Evolutionary conservation across 1,140 invertebrate genomes (phyloP).

Genomic region (Pemphigus obesinymphae): DNA sequence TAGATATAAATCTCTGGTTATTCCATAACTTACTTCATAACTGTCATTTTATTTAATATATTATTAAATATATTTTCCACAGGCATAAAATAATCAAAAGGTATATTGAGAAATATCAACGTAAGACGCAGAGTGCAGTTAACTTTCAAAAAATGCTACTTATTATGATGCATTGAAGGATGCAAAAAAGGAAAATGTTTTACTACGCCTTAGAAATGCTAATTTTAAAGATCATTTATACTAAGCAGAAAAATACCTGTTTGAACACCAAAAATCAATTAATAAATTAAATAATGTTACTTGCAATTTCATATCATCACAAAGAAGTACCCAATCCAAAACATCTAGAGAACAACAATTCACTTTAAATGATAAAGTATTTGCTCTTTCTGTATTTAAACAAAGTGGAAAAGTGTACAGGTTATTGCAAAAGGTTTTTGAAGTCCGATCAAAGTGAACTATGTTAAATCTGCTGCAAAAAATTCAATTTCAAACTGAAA

Average conservation of each 20-base stretch:
- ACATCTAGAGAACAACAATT: background rate
- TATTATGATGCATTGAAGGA: background rate
- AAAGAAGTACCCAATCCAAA: background rate
- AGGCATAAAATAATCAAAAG: too few relatives aligned
- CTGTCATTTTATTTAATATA: too few relatives aligned
- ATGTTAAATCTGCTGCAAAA: too few relatives aligned
- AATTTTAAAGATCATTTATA: background rate
- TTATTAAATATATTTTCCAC: too few relatives aligned
- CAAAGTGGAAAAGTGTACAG: background rate
- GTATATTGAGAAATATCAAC: background rate
- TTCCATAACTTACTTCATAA: too few relatives aligned
- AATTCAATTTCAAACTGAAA: too few relatives aligned
- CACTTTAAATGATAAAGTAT: background rate
- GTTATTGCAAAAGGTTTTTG: background rate
- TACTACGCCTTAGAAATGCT: background rate
- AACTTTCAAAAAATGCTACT: background rate
- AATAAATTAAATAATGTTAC: background rate
- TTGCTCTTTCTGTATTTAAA: background rate
- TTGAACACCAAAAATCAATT: background rate
- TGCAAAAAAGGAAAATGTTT: background rate
- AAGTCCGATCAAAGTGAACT: too few relatives aligned
- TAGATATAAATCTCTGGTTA: too few relatives aligned
- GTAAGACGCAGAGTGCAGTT: background rate
- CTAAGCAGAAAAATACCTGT: background rate
- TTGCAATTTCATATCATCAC: background rate